phyloP scores from a whole-genome alignment of 2,113 vertebrate genomes.

The Chaetodon trifascialis region DNA sequence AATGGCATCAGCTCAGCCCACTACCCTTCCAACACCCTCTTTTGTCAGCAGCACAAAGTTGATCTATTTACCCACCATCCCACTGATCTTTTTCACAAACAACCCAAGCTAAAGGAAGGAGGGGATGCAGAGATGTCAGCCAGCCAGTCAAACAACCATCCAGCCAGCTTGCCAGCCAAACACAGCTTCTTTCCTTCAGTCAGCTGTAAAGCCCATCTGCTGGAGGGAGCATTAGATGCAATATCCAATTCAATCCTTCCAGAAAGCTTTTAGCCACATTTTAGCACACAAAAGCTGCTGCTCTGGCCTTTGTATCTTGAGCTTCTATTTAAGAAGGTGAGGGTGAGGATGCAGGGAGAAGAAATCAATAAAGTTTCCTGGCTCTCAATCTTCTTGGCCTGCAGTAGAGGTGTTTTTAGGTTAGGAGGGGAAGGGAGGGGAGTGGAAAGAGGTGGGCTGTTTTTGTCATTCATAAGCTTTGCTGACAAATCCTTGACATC shows the following conservation, averaged over 20 bases:
- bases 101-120: conserved; percentile 67
- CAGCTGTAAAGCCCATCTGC: conserved; percentile 79
- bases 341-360: conserved; percentile 81
- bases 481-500: conserved; percentile 98
- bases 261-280: conserved; percentile 96
- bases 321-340: conserved; percentile 96
- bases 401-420: conserved; percentile 85
- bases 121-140: conserved; percentile 73
- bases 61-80: conserved; percentile 83
- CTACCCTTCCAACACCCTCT: conserved; percentile 62
- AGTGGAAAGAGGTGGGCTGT: conserved; percentile 72
- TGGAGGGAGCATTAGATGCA: conserved; percentile 87
- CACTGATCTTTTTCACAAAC: conserved; percentile 85
- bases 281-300: conserved; percentile 96
- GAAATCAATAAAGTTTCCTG: conserved; percentile 97
- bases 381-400: conserved; percentile 94
- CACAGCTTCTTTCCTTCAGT: conserved; percentile 61
- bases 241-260: conserved; percentile 96
- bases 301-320: conserved; percentile 93
- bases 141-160: conserved; percentile 60
- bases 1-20: conserved; percentile 61
- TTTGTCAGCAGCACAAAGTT: conserved; percentile 84
- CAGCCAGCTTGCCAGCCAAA: conserved; percentile 62
- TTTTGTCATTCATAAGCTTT: conserved; percentile 99
- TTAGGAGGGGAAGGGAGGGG: conserved; percentile 41